Evolutionary conservation across 1,140 invertebrate species (phyloP), one percentile per base, ranked within the genome.

Genomic region (Lethocerus indicus): DNA sequence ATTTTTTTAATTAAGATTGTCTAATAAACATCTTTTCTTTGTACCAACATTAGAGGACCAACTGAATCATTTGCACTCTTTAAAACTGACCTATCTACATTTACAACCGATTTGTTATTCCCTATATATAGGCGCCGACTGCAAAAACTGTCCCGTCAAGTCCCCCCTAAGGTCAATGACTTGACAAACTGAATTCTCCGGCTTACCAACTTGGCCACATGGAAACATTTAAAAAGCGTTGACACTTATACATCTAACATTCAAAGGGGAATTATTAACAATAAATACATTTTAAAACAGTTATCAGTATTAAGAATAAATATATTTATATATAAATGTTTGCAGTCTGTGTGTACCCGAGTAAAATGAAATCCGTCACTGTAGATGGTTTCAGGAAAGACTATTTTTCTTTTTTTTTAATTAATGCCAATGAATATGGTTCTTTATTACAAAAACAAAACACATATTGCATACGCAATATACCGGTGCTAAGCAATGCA

Each of bases 341-440:
- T 32, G 50, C 50, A 51, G 50, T 51, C 50, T 51, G 50, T 51
- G 50, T 35, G 47, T 51, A 51, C 50, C 50, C 50, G 50, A 51
- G 44, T 51, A 16, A 51, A 51, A 51, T 51, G 46, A 51, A 51
- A 51, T 44, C 50, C 47, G 50, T 51, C 35, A 44, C 50, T 47
- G 41, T 44, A 51, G n/a, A n/a, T n/a, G n/a, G n/a, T n/a, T n/a
- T n/a, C n/a, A n/a, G 50, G 50, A 51, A 51, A 51, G 43, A 51
- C 41, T 51, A 42, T 51, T 51, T 47, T 51, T 42, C 40, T n/a
- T n/a, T n/a, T n/a, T n/a, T n/a, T n/a, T n/a, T n/a, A n/a, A n/a
- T n/a, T n/a, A n/a, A n/a, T n/a, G n/a, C n/a, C n/a, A n/a, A n/a
- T n/a, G n/a, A n/a, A n/a, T n/a, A n/a, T n/a, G n/a, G n/a, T n/a